Conservation (phyloP, 2,797 vertebrate genomes). For the Calcarius lapponicus region DNA sequence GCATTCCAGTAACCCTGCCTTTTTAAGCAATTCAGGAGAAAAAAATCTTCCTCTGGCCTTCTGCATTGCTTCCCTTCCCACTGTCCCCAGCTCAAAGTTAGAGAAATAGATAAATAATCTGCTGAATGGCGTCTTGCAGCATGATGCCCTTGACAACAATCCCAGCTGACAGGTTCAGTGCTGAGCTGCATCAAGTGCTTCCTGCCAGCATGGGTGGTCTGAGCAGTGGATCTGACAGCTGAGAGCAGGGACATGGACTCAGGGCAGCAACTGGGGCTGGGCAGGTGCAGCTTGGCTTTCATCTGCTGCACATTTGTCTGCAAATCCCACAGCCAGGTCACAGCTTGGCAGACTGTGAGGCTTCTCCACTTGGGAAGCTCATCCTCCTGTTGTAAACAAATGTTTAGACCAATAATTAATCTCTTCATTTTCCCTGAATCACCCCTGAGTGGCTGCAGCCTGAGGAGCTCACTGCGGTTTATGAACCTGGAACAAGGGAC, state of each 20-base stretch:
- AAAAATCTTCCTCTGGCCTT: background rate
- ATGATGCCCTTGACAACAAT: background rate
- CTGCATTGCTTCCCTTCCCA: background rate
- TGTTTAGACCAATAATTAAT: background rate
- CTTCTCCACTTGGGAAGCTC: background rate
- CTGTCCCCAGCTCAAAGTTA: background rate
- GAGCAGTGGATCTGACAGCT: constrained; percentile 66
- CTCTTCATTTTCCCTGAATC: background rate
- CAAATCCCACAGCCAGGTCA: constrained; percentile 17
- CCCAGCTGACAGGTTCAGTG: constrained; percentile 39
- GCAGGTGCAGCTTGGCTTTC: constrained; percentile 59
- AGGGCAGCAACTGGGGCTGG: background rate
- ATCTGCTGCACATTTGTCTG: constrained; percentile 26
- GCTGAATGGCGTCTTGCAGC: background rate
- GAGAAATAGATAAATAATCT: constrained; percentile 50
- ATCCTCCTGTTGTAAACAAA: background rate
- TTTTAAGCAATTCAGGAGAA: background rate
- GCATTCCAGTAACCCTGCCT: background rate
- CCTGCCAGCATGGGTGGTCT: constrained; percentile 71
- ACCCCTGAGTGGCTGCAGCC: background rate
- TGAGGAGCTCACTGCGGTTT: background rate
- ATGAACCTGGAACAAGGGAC: background rate
- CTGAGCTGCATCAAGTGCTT: constrained; percentile 39
- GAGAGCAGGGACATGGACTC: background rate
- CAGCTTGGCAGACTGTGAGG: background rate